Conservation (phyloP, 2,888 invertebrate genomes). For the Nudaria mundana region DNA sequence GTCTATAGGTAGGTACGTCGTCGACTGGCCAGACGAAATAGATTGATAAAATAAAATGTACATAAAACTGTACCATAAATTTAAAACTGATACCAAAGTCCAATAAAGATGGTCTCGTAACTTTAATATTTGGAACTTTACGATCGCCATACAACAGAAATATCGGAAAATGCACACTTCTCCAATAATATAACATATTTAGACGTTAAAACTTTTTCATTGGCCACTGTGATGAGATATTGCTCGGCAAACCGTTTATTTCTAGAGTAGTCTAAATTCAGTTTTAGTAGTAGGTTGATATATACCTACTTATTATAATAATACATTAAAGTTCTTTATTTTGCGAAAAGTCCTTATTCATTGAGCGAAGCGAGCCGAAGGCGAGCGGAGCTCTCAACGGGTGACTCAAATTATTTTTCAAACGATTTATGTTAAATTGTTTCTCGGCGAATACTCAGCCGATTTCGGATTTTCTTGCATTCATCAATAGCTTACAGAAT, state of each 20-base stretch:
- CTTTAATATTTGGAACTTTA: constrained; percentile 24
- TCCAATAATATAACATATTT: constrained; percentile 40
- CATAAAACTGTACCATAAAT: constrained; percentile 24
- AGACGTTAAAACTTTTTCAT: constrained; percentile 66
- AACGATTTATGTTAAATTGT: no score
- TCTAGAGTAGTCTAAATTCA: constrained; percentile 39
- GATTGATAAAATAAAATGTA: constrained; percentile 1
- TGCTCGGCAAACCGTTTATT: constrained; percentile 37
- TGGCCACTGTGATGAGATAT: constrained; percentile 53
- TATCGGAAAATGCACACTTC: constrained; percentile 42
- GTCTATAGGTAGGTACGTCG: no score
- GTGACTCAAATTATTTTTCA: no score
- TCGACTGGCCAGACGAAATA: neutral
- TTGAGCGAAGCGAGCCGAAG: no score
- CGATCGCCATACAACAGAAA: constrained; percentile 24
- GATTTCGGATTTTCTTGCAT: no score
- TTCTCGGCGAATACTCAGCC: no score
- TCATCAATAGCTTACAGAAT: no score
- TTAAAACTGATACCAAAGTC: constrained; percentile 26
- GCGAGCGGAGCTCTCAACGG: no score
- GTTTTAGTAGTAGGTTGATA: no score
- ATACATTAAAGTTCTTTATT: no score
- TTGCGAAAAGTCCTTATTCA: no score
- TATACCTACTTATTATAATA: no score
- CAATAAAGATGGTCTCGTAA: constrained; percentile 33